Percentiles rank a stretch among this genome's conserved stretches.
Conservation (phyloP, 2,888 invertebrate species). For the Halocaridina rubra region DNA sequence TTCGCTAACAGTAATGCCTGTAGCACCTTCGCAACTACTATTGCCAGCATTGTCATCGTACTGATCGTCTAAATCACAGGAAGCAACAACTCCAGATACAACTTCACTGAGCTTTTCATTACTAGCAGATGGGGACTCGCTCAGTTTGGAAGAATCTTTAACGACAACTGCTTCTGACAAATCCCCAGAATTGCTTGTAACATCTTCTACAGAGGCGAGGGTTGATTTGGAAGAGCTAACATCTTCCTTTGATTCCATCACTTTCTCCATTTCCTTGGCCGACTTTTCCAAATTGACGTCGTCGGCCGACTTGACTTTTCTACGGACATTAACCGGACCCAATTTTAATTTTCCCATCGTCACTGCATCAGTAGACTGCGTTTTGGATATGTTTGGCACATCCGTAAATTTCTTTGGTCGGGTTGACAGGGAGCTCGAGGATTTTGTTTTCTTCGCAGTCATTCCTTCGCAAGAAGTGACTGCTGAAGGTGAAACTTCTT, state of each 20-base stretch:
- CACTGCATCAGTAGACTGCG: not conserved
- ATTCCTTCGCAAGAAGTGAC: not conserved
- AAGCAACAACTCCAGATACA: not conserved
- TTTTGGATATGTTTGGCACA: not conserved
- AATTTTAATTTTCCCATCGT: not conserved
- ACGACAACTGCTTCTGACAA: not conserved
- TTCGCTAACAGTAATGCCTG: not conserved
- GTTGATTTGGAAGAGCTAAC: not conserved
- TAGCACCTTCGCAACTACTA: not conserved
- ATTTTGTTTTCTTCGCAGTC: not conserved
- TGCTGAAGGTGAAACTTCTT: too few species aligned
- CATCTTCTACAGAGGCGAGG: not conserved
- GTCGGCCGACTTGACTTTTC: not conserved
- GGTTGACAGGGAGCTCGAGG: not conserved
- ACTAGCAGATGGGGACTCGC: not conserved
- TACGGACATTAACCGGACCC: not conserved
- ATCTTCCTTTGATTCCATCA: not conserved
- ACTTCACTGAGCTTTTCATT: slow-evolving; percentile 66
- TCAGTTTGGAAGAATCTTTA: not conserved
- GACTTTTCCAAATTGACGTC: not conserved
- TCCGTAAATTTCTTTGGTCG: not conserved
- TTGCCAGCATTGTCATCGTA: slow-evolving; percentile 65
- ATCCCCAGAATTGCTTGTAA: not conserved
- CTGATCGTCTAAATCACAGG: slow-evolving; percentile 56
- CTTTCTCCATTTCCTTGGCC: not conserved